Evolutionary conservation across 2,888 invertebrate species (phyloP), one percentile per base, ranked within the genome.

Genomic region (Temnothorax rugatulus): DNA sequence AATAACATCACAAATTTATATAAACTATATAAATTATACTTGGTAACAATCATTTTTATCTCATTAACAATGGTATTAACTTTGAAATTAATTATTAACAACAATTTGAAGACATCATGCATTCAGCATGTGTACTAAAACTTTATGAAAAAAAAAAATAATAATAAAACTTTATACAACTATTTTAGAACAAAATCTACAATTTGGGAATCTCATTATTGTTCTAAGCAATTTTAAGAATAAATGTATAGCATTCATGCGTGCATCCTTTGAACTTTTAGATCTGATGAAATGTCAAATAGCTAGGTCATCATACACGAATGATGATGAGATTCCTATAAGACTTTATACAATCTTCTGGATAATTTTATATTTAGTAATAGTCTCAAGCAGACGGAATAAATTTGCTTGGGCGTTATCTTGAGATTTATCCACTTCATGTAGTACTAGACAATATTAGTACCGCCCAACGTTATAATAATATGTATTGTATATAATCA

Each of bases 261-360:
- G 29, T 73, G 5, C 59, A 13, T 59, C 38, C 79, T 73, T 18
- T 81, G 79, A 81, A 81, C 79, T 73, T 81, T 81, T 18, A 81
- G 47, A 73, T 18, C 38, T 38, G 47, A 25, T 59, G 13, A 79
- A 71, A 79, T 81, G 79, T 79, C 71, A 79, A 54, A 59, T 66
- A 75, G 63, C 21, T 34, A 50, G 18, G 47, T 44, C n/a, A 8
- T 50, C 59, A 73, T 47, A 18, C 47, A 47, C 8, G 47, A 61
- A 73, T 47, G 59, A 79, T 21, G 21, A 71, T 59, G 15, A 44
- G 38, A 79, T 81, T 59, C 29, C 47, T 73, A 61, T 59, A 73
- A 47, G 59, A 73, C 21, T 79, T 21, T 34, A 29, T 15, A 44
- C 71, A 41, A 79, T 81, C 79, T 57, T 71, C 21, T 47, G 5